Conservation (phyloP, 2,888 invertebrate species). For the Phyto melanocephala region DNA sequence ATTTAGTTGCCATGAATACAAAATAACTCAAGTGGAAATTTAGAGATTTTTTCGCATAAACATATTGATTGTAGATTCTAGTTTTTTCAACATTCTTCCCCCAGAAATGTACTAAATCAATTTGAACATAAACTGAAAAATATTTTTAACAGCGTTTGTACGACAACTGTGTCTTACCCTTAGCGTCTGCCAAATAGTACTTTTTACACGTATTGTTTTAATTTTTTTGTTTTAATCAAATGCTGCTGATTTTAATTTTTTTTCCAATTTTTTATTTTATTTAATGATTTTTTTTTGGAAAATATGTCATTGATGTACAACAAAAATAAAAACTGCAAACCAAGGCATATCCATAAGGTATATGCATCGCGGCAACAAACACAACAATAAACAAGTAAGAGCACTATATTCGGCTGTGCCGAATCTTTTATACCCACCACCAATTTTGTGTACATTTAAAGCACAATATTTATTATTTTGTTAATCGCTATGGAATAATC, state of each 20-base stretch:
- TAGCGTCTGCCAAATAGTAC: neutral
- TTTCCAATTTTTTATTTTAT: neutral
- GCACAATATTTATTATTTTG: too few species aligned
- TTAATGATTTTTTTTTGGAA: neutral
- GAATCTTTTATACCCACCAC: too few species aligned
- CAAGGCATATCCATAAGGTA: too few species aligned
- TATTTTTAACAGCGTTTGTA: neutral
- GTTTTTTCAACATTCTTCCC: neutral
- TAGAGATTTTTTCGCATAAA: neutral
- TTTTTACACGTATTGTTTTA: neutral
- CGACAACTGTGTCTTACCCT: neutral
- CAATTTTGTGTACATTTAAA: too few species aligned
- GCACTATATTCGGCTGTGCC: too few species aligned
- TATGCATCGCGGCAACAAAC: too few species aligned
- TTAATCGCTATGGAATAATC: too few species aligned
- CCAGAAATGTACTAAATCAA: neutral
- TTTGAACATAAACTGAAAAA: neutral
- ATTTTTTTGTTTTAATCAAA: neutral
- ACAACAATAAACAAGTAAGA: too few species aligned
- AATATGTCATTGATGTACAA: constrained; percentile 12
- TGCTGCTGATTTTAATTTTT: neutral
- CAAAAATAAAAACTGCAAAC: constrained; percentile 2
- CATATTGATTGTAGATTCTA: too few species aligned
- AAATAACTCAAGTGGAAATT: too few species aligned
- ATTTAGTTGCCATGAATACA: neutral